Conservation (phyloP, 2,888 invertebrate species). For the Acronicta aceris region DNA sequence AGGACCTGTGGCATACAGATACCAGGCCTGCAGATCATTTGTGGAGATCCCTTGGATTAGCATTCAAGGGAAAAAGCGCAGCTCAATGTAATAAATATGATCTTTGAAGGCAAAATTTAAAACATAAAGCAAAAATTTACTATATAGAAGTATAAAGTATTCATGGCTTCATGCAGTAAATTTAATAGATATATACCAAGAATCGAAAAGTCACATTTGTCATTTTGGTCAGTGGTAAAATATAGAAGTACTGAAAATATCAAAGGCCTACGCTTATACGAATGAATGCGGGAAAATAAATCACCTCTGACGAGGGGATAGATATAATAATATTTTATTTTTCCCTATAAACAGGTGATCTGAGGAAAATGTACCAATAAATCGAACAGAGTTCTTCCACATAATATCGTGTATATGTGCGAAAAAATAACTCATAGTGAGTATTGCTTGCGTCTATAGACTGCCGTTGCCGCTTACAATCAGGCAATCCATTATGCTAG, state of each 20-base stretch:
- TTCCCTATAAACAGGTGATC: constrained; percentile 3
- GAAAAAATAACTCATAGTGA: no score
- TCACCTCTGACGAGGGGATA: constrained; percentile 4
- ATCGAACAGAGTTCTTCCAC: neutral
- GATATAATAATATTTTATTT: constrained; percentile 3
- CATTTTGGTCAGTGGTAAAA: neutral
- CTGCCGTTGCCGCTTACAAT: no score
- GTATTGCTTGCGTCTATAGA: no score
- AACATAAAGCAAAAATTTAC: neutral
- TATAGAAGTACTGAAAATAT: constrained; percentile 10
- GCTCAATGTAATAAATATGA: no score
- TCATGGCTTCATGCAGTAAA: neutral
- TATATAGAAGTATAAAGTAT: no score
- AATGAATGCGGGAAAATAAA: constrained; percentile 7
- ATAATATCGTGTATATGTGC: neutral
- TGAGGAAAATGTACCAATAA: constrained; percentile 2
- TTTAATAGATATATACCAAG: neutral
- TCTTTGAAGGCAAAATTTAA: neutral
- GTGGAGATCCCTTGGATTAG: no score
- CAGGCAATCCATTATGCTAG: no score
- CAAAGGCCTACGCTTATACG: constrained; percentile 2
- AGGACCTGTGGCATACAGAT: no score
- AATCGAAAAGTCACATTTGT: constrained; percentile 16
- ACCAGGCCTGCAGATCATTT: no score
- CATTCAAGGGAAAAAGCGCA: no score